Percentiles rank a stretch among this genome's conserved stretches.
phyloP scores from a whole-genome alignment of 2,888 invertebrate species.

The Agelastica alni region DNA sequence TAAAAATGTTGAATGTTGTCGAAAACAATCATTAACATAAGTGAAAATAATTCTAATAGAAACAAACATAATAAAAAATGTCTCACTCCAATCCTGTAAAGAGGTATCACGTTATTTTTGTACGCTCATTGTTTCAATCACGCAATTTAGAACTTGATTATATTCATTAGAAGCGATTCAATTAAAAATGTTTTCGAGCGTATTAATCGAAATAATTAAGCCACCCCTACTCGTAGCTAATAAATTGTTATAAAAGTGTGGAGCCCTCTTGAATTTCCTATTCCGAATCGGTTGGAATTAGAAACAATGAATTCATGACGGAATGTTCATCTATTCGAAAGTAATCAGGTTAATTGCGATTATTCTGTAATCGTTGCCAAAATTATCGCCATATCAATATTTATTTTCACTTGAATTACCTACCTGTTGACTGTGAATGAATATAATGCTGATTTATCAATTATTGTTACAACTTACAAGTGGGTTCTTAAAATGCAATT shows the following conservation, averaged over 20 bases:
- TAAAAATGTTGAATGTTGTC: no score
- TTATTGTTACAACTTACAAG: background rate
- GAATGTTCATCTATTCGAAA: slow-evolving; percentile 24
- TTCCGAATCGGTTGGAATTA: slow-evolving; percentile 9
- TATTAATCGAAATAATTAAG: slow-evolving; percentile 35
- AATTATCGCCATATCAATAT: background rate
- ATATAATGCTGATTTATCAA: background rate
- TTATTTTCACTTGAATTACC: slow-evolving; percentile 1
- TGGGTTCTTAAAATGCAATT: background rate
- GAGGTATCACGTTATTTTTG: slow-evolving; percentile 39
- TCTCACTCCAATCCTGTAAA: slow-evolving; percentile 1
- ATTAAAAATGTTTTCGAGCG: slow-evolving; percentile 47
- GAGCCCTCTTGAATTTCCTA: slow-evolving; percentile 24
- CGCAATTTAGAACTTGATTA: slow-evolving; percentile 47
- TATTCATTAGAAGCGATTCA: slow-evolving; percentile 45
- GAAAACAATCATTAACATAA: no score
- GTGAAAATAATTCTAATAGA: no score
- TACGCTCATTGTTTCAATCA: slow-evolving; percentile 48
- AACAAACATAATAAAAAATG: no score
- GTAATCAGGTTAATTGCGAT: slow-evolving; percentile 23
- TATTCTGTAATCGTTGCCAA: slow-evolving; percentile 5
- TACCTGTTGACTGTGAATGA: slow-evolving; percentile 11
- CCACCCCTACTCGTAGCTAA: slow-evolving; percentile 32
- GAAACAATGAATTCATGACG: slow-evolving; percentile 27
- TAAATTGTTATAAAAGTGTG: slow-evolving; percentile 29